Base-by-base conservation (phyloP, 1,140 invertebrate species). In the Aphelinus certus region DNA sequence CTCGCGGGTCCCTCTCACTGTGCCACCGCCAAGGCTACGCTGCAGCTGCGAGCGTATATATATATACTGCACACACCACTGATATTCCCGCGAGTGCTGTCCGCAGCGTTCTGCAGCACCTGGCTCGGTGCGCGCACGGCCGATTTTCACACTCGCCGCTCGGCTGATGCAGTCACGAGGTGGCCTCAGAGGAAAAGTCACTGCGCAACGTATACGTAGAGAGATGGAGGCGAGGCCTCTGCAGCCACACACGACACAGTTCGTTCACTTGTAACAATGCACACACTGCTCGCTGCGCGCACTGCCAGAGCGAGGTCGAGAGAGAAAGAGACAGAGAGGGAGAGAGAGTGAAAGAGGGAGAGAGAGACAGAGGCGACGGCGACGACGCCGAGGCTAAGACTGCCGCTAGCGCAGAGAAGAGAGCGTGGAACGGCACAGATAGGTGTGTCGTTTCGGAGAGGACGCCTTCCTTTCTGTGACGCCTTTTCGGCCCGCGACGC, bases 361-460 rank as follows among this genome's bases (percentile, higher is more conserved):
- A 26, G 48, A 65, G 48, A 51, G 63, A 53, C 10, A 53, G 48
- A 65, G n/a, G 47, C n/a, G 51, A 65, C 62, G 47, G 1, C 47
- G 7, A 2, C 42, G 47, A 51, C 26, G 42, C 6, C 48, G n/a
- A 4, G 9, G 43, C 43, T 2, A 56, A n/a, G 57, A 26, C 7
- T 7, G 57, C 57, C 5, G 26, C 7, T 60, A 42, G 49, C 43
- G 58, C 60, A 43, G 48, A 53, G 57, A 62, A 7, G 3, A 43
- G n/a, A 60, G 46, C 67, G 57, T 7, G 51, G 47, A 70, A 57
- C 55, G 57, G 56, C 66, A 48, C 53, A 46, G 48, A 73, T 71
- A 71, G 71, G 72, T 74, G 68, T 74, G 71, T 73, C 72, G 68
- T 64, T 77, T 77, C 71, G 66, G 61, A 60, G 63, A 74, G 76